Conservation (phyloP, 30 jellyfish, hydroid and myxozoan genomes). For the Morbakka virulenta region DNA sequence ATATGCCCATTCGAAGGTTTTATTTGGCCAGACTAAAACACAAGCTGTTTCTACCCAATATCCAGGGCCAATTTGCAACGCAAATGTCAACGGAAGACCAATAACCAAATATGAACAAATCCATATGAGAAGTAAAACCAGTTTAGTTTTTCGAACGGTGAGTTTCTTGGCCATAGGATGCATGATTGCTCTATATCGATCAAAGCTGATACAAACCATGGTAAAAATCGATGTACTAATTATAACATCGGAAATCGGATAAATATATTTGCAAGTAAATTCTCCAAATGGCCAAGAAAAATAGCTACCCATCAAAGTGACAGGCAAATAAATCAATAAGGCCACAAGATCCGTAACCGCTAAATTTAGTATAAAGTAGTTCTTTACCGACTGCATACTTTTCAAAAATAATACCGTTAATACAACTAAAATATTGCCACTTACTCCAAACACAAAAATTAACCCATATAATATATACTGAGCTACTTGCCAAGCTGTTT, state of each 20-base stretch:
- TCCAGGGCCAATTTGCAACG: conserved; percentile 52
- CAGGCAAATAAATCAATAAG: conserved; percentile 34
- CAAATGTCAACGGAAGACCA: conserved; percentile 76
- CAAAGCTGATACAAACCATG: conserved; percentile 70
- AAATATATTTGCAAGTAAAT: conserved; percentile 67
- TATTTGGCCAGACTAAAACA: conserved; percentile 45
- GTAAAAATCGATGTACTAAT: conserved; percentile 75
- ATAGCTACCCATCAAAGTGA: conserved; percentile 32
- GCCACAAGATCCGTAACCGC: conserved; percentile 78
- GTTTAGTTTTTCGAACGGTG: conserved; percentile 39
- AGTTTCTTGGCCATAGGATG: conserved; percentile 68
- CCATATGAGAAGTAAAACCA: conserved; percentile 56
- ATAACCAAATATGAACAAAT: conserved; percentile 51
- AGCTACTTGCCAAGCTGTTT: neutral
- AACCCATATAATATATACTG: conserved; percentile 14
- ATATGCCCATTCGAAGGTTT: conserved; percentile 25
- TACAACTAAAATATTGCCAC: conserved; percentile 70
- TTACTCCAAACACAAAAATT: conserved; percentile 54
- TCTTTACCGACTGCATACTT: conserved; percentile 62
- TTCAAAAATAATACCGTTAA: conserved; percentile 39
- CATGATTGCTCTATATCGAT: conserved; percentile 77
- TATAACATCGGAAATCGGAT: conserved; percentile 71
- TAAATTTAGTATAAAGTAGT: conserved; percentile 73
- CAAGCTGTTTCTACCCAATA: conserved; percentile 60
- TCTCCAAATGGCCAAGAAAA: conserved; percentile 89